A percentile compares a stretch with the other conserved stretches of the same genome.
phyloP scores from a whole-genome alignment of 2,888 invertebrate species.

The Synergus japonicus region DNA sequence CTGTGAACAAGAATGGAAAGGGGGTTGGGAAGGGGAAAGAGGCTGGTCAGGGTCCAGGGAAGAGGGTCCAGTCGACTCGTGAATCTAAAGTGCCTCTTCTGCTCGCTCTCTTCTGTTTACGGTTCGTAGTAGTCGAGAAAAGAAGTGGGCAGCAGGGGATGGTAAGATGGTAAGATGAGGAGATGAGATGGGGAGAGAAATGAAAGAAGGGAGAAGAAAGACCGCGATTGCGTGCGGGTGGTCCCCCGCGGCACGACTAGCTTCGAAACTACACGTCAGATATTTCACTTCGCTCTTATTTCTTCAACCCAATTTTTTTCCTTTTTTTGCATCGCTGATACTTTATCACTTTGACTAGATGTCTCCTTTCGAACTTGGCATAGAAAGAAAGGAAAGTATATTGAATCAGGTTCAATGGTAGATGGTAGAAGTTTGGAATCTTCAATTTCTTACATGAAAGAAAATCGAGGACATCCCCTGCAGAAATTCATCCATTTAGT shows the following conservation, averaged over 20 bases:
- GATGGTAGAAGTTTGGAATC: not conserved
- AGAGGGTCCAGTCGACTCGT: too few species aligned
- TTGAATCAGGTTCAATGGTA: not conserved
- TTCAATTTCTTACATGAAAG: too few species aligned
- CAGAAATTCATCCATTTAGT: too few species aligned
- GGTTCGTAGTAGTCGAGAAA: constrained; percentile 5
- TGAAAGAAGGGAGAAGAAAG: constrained; percentile 59
- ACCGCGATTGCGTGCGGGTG: constrained; percentile 73
- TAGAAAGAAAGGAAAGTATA: constrained; percentile 3
- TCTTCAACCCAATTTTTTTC: constrained; percentile 31
- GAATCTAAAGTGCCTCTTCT: too few species aligned
- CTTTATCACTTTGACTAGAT: constrained; percentile 21
- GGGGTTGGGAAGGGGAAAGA: too few species aligned
- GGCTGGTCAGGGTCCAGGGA: too few species aligned
- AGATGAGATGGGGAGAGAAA: constrained; percentile 57
- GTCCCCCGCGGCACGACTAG: constrained; percentile 68
- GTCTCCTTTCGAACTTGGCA: constrained; percentile 12
- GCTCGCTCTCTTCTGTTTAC: too few species aligned
- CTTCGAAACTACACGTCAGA: constrained; percentile 29
- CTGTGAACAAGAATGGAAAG: not conserved
- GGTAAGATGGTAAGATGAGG: constrained; percentile 10
- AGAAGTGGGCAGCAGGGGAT: constrained; percentile 25
- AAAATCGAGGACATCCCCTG: too few species aligned
- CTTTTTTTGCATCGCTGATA: not conserved
- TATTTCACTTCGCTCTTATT: constrained; percentile 36